Conservation (phyloP, 2,113 vertebrate genomes). For the Gambusia holbrooki region DNA sequence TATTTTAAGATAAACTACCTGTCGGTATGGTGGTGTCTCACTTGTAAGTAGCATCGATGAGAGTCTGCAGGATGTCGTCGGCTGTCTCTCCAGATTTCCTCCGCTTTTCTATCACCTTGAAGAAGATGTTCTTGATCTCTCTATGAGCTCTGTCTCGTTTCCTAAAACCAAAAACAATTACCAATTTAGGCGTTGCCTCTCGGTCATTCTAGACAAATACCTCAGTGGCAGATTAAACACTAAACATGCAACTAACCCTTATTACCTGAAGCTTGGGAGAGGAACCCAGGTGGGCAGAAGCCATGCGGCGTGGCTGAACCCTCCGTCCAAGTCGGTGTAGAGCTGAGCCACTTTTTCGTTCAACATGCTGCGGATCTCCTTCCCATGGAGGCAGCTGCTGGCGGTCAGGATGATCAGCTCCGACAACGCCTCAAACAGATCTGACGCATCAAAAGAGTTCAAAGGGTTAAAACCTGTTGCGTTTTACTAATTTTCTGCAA, state of each 20-base stretch:
- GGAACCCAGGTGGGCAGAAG: conserved; percentile 95
- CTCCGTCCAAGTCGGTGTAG: conserved; percentile 94
- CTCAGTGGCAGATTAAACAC: neutral
- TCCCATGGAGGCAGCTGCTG: conserved; percentile 94
- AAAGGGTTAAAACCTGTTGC: neutral
- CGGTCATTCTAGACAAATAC: neutral
- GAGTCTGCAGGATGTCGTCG: conserved; percentile 94
- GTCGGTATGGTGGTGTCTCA: conserved; percentile 64
- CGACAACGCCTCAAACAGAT: conserved; percentile 93
- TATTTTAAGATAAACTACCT: neutral
- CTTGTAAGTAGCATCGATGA: conserved; percentile 96
- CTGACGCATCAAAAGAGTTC: conserved; percentile 65
- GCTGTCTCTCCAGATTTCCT: conserved; percentile 81
- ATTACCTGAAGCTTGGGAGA: conserved; percentile 97
- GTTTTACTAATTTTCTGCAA: neutral
- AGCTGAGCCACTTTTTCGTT: conserved; percentile 91
- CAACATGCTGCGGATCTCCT: conserved; percentile 90
- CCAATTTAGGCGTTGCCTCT: neutral
- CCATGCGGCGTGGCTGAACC: conserved; percentile 95
- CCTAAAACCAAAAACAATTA: conserved; percentile 65
- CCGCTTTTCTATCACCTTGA: conserved; percentile 90
- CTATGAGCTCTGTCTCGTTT: conserved; percentile 90
- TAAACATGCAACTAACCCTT: neutral
- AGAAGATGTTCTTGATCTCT: conserved; percentile 95
- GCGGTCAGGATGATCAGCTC: conserved; percentile 98